Base-by-base conservation (phyloP, 2,113 vertebrate genomes). In the Struthidea cinerea region DNA sequence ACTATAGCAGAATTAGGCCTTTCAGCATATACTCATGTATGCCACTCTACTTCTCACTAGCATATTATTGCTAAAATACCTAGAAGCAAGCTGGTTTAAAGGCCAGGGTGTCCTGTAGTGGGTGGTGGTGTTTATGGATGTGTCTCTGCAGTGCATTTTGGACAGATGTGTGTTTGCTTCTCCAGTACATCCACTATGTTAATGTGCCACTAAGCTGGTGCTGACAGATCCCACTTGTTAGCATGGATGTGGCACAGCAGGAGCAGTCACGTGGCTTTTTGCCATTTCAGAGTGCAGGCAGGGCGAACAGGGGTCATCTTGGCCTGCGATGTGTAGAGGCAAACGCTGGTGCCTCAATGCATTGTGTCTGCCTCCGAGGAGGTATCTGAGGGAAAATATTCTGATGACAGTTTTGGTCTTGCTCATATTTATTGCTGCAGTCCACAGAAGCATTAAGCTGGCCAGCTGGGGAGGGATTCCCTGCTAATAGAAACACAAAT, bases 171-270 rank as follows among this genome's bases (percentile, higher is more conserved):
- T 23, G 10, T 12, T 65, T 93, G 24, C 33, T 67, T 81, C 39
- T 20, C 13, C 20, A 57, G 14, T 70, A 14, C 6, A 77, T 80
- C 0, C 1, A 4, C 16, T 19, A 7, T 55, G 20, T 35, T 86
- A 35, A 63, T 23, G 7, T 63, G 16, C 52, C 22, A 32, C 64
- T 86, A 67, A 90, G 55, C 85, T 67, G 42, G 14, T 89, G 86
- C 83, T 96, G 89, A 67, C 76, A 88, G 55, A 73, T 91, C 17
- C 32, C 53, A 4, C n/a, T 79, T 73, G 33, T 37, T 90, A 74
- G 49, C 21, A 1, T 56, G 64, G 60, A 78, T 56, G 55, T 74
- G 80, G 44, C 64, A 19, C 67, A 84, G 92, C 76, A 80, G 70
- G 61, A 77, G 50, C 55, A 47, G 35, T 89, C 79, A 86, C 1